Conservation (phyloP, 2,797 vertebrate species). For the Emys orbicularis region DNA sequence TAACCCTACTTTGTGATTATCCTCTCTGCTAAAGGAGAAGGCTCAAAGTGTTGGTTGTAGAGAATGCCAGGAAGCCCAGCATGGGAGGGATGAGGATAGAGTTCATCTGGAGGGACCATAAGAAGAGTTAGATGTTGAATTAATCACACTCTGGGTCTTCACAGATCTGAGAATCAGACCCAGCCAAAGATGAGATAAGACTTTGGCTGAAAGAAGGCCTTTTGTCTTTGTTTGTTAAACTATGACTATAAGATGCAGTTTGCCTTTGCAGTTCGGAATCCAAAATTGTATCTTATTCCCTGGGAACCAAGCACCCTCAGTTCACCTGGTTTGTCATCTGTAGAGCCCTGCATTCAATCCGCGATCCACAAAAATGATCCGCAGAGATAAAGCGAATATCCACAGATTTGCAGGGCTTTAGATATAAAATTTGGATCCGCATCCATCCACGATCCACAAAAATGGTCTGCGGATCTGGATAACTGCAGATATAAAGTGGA, state of each 20-base stretch:
- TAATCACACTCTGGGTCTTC: slow-evolving; percentile 29
- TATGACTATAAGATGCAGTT: neutral
- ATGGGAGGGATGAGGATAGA: neutral
- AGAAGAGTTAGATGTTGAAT: neutral
- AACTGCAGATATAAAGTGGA: too few relatives aligned
- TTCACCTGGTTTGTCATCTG: neutral
- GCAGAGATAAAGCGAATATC: too few relatives aligned
- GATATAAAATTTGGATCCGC: too few relatives aligned
- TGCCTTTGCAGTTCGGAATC: neutral
- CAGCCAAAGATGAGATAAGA: neutral
- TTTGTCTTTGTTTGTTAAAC: neutral
- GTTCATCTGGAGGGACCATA: neutral
- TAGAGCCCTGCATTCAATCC: too few relatives aligned
- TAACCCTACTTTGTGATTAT: neutral
- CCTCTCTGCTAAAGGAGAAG: slow-evolving; percentile 15
- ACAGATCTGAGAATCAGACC: neutral
- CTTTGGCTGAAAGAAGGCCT: neutral
- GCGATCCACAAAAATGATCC: too few relatives aligned
- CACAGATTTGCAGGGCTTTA: too few relatives aligned
- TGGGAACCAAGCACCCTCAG: neutral
- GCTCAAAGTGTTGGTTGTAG: neutral
- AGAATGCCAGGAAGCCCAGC: neutral
- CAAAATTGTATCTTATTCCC: neutral
- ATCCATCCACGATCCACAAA: too few relatives aligned
- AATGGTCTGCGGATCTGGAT: too few relatives aligned